These are phyloP conservation scores for Crioceris asparagi DNA, from an alignment of 2,888 invertebrate species.

Conservation along the genomic window DNA sequence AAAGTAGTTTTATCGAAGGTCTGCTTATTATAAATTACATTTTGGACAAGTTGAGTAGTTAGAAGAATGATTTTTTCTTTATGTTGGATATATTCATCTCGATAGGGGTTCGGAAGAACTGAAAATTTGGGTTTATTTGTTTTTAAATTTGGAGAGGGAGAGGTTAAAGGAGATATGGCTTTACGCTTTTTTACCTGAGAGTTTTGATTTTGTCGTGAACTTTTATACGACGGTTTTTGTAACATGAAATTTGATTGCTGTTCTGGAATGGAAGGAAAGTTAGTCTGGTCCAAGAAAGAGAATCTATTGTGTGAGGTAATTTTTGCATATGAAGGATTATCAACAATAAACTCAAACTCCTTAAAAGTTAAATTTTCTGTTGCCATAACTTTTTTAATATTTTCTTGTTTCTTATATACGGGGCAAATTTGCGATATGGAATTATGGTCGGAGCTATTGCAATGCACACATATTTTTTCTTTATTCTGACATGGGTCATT, in stretches of 20 bases:
- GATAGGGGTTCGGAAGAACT: background rate
- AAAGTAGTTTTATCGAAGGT: background rate
- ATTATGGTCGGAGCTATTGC: constrained; percentile 2
- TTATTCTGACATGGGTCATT: background rate
- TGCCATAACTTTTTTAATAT: constrained; percentile 4
- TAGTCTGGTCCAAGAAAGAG: background rate
- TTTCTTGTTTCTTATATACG: constrained; percentile 5
- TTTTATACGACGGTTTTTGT: background rate
- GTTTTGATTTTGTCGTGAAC: background rate
- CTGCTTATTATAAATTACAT: background rate
- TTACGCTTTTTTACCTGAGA: background rate
- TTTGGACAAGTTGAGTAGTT: background rate
- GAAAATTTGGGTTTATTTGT: background rate
- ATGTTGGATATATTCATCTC: background rate
- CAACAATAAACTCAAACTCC: constrained; percentile 4
- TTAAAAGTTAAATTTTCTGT: constrained; percentile 3
- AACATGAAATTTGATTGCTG: background rate
- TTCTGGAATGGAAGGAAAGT: background rate
- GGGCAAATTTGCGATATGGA: constrained; percentile 1
- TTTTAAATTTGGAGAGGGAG: background rate
- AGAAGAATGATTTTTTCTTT: background rate
- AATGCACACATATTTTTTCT: background rate
- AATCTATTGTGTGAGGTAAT: constrained; percentile 5
- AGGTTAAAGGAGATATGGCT: background rate
- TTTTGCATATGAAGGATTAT: constrained; percentile 7